Evolutionary conservation across 2,888 invertebrate species (phyloP), one percentile per base, ranked within the genome.

Genomic region (Dione juno): DNA sequence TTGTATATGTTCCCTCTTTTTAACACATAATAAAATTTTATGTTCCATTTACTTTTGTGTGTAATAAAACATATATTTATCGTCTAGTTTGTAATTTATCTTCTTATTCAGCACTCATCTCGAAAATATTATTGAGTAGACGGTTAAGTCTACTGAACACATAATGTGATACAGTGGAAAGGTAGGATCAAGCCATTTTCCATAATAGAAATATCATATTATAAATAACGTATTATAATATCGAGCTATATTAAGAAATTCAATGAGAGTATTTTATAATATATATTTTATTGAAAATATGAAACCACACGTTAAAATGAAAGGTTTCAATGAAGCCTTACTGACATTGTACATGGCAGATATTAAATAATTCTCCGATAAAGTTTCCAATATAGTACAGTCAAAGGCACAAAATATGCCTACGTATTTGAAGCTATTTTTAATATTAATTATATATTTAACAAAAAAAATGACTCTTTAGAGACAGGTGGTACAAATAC

Each of bases 311-410:
- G 59, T 66, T 59, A 63, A 61, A 66, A 35, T 59, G 65, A 50
- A 68, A 41, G 71, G 71, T 63, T 73, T 71, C 71, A 43, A 45
- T 43, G 71, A 73, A 73, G 52, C 73, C 73, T 16, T 68, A 71
- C 35, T 9, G 43, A 48, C 37, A 40, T 59, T 61, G 50, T 66
- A 73, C 70, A 71, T 28, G 63, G 40, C 57, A 61, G 61, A 68
- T 66, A 69, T 66, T 70, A 66, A 70, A 68, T 70, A 35, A 65
- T 70, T 66, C 45, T 45, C 28, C 45, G 45, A 45, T 45, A 61
- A 45, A 45, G 28, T 61, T 43, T 59, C 59, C 59, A 14, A 59
- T 59, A 59, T 21, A 16, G 14, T 10, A 21, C 41, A 41, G 7
- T 45, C 43, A 21, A 16, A 61, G 45, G 28, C 28, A 28, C 21